Evolutionary conservation across 2,797 vertebrate species (phyloP).

Genomic region (Neosilurus hyrtlii): DNA sequence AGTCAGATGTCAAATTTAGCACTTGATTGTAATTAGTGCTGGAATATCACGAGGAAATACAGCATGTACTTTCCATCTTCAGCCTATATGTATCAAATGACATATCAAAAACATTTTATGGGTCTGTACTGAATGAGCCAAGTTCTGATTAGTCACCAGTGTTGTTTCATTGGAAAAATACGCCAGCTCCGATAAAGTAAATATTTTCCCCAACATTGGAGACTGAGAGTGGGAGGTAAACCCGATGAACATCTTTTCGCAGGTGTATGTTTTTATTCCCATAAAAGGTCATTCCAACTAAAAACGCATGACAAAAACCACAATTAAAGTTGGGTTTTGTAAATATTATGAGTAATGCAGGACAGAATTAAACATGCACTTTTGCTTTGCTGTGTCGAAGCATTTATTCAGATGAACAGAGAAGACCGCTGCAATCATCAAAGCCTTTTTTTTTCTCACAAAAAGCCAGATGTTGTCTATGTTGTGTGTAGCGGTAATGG

Average conservation of each 20-base stretch:
- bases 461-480: conserved; percentile 59
- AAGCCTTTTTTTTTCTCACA: conserved; percentile 44
- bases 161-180: conserved; percentile 45
- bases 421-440: conserved; percentile 50
- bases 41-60: neutral
- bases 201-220: conserved; percentile 51
- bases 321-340: conserved; percentile 58
- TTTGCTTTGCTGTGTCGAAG: conserved; percentile 44
- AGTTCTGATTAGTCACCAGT: conserved; percentile 26
- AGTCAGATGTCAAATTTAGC: neutral
- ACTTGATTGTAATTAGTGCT: neutral
- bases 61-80: neutral
- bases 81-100: neutral
- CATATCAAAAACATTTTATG: neutral
- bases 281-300: conserved; percentile 56
- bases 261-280: conserved; percentile 60
- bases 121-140: conserved; percentile 9
- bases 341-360: conserved; percentile 62
- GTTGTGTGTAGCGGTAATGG: conserved; percentile 56
- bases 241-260: conserved; percentile 42
- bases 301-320: conserved; percentile 57
- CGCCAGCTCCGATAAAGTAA: conserved; percentile 53
- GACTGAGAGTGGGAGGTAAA: conserved; percentile 51
- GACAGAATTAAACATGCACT: conserved; percentile 59
- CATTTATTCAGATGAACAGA: conserved; percentile 53